Base-by-base conservation (phyloP, 2,888 invertebrate genomes). In the Drosophila ezoana region DNA sequence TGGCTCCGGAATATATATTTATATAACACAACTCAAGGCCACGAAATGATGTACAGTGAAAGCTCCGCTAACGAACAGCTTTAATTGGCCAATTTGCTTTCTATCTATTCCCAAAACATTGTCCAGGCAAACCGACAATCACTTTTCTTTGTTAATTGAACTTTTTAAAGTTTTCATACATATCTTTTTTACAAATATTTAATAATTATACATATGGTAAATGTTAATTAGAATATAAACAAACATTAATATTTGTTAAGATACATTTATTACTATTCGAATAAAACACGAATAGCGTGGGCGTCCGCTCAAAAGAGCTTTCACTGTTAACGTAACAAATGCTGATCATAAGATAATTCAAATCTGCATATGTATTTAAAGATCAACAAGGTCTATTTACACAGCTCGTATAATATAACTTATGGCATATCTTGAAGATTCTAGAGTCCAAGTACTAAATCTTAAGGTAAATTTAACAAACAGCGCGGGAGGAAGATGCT, bases 361-460 rank as follows among this genome's bases (percentile, higher is more conserved):
- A 38, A 32, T 32, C 5, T 41, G 10, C 11, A 35, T 28, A 38
- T 52, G 28, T 72, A 14, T 73, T 61, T 68, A 58, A 60, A 47
- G 60, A 58, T 74, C 54, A 78, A 78, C 78, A 73, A 61, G 37
- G 43, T 60, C 35, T 78, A 65, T 69, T 51, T 65, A 78, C 62
- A 78, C 14, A 59, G 49, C 4, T 33, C 16, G 3, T 13, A 40
- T 35, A 45, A 58, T 48, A 62, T 48, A 62, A 38, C 75, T 77
- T 77, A 77, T 72, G 73, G 74, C 68, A 51, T 72, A 63, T 18
- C 37, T 57, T 53, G 23, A 66, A 48, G 38, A 43, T 49, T 57
- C 9, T 3, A 59, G 16, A 38, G 44, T 45, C n/a, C 33, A 60
- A 56, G 18, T 57, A 56, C 43, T 28, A 8, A 6, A 54, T 49